Percentiles rank a stretch among this genome's conserved stretches.
Evolutionary conservation across 2,888 invertebrate genomes (phyloP).

Genomic region (Meghimatium bilineatum): DNA sequence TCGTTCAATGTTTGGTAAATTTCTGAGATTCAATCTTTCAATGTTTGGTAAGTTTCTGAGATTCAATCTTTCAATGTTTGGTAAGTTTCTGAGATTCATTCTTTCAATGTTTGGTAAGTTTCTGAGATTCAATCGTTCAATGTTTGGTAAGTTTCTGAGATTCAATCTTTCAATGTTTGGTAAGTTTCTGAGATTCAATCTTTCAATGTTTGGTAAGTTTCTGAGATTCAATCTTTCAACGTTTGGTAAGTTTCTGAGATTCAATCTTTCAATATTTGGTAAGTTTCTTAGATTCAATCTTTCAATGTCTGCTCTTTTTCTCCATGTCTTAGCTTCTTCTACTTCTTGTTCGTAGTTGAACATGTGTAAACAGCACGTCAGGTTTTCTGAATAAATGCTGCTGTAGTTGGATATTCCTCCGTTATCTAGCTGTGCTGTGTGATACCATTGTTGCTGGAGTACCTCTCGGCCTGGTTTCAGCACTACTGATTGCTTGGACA

Average conservation of each 20-base stretch:
- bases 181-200: background rate
- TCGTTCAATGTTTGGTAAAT: background rate
- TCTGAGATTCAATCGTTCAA: background rate
- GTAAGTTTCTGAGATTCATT: background rate
- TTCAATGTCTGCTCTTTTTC: background rate
- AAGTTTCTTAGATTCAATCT: background rate
- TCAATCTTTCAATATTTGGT: background rate
- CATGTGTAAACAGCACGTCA: no score
- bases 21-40: background rate
- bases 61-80: background rate
- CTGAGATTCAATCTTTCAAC: background rate
- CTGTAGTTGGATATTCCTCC: no score
- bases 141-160: background rate
- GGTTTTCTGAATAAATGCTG: no score
- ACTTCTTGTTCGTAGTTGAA: no score
- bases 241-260: background rate
- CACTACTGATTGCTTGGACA: no score
- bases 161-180: background rate
- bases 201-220: background rate
- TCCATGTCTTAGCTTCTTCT: no score
- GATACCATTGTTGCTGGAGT: no score
- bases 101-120: background rate
- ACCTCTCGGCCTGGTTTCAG: no score
- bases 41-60: constrained; percentile 27
- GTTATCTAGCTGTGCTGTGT: no score